A percentile compares a stretch with the other conserved stretches of the same genome.
Evolutionary conservation across 2,113 vertebrate species (phyloP).

Genomic region (Alaudala cheleensis): DNA sequence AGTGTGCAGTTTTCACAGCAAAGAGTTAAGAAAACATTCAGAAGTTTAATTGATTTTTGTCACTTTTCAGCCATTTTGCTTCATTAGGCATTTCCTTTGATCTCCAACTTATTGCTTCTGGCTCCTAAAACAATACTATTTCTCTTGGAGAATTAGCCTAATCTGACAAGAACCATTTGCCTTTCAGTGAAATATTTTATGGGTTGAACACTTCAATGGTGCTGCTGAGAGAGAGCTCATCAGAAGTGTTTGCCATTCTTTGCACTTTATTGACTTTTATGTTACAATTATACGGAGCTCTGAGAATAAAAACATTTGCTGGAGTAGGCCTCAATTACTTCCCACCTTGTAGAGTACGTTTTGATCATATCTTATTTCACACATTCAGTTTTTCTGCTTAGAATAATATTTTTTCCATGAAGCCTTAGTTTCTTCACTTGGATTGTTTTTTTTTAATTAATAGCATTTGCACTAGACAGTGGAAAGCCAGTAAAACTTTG

Average conservation of each 20-base stretch:
- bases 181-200: background rate
- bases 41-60: background rate
- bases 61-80: background rate
- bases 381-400: background rate
- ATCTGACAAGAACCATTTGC: background rate
- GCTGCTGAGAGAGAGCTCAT: background rate
- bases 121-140: background rate
- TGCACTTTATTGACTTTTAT: background rate
- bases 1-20: background rate
- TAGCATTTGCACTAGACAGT: background rate
- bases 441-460: background rate
- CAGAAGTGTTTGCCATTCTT: background rate
- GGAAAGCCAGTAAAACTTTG: background rate
- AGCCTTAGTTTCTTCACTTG: background rate
- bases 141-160: background rate
- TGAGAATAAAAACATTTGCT: background rate
- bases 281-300: background rate
- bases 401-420: background rate
- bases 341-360: background rate
- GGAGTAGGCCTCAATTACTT: background rate
- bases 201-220: background rate
- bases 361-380: background rate
- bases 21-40: background rate
- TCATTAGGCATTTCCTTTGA: background rate
- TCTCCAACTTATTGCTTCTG: background rate